These are phyloP conservation scores for Anguilla japonica DNA, from an alignment of 2,113 vertebrate genomes.

Conservation along the genomic window DNA sequence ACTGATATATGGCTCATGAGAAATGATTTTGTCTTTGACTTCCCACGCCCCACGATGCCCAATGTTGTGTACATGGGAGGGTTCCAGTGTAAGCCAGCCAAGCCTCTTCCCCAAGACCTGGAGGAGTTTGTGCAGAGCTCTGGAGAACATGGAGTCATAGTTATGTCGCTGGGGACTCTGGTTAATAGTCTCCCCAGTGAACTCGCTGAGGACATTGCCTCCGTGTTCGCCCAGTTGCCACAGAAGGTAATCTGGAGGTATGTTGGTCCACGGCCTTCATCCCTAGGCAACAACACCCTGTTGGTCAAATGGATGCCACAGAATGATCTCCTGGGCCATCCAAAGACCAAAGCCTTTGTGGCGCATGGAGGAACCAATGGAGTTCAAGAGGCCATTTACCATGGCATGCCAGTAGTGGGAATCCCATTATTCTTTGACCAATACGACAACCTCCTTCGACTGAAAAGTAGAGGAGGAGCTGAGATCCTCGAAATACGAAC, in stretches of 20 bases:
- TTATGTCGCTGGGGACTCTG: conserved; percentile 68
- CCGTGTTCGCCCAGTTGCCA: conserved; percentile 59
- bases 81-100: conserved; percentile 68
- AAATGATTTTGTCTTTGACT: conserved; percentile 73
- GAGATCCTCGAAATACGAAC: conserved; percentile 44
- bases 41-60: conserved; percentile 69
- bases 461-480: conserved; percentile 56
- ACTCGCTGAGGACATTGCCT: conserved; percentile 52
- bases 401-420: conserved; percentile 61
- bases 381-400: conserved; percentile 65
- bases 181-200: conserved; percentile 49
- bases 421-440: conserved; percentile 63
- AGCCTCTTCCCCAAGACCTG: conserved; percentile 60
- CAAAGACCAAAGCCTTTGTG: conserved; percentile 61
- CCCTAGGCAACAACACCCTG: conserved; percentile 66
- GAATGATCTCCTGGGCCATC: conserved; percentile 66
- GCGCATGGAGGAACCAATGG: conserved; percentile 68
- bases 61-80: conserved; percentile 66
- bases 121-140: conserved; percentile 67
- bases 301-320: conserved; percentile 68
- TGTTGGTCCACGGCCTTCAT: conserved; percentile 44
- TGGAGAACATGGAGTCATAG: conserved; percentile 64
- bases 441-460: conserved; percentile 61
- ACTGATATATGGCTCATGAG: conserved; percentile 74
- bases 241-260: conserved; percentile 70